phyloP scores from a whole-genome alignment of 92 coral and sea anemone genomes.

The Phymanthus crucifer region DNA sequence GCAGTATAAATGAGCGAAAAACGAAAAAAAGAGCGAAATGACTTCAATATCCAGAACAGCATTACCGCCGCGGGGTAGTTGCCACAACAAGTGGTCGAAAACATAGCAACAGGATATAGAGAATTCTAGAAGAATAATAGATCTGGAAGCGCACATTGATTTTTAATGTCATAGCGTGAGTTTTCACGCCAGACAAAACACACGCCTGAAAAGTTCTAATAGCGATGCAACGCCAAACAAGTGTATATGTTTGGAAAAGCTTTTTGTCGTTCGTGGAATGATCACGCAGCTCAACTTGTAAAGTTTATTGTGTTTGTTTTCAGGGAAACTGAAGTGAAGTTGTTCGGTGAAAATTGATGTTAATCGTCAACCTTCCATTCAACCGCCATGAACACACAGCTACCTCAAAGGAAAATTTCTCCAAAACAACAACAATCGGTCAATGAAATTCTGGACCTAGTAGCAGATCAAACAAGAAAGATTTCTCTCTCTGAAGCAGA shows the following conservation, averaged over 20 bases:
- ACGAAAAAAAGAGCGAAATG: neutral
- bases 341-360: neutral
- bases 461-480: slow-evolving; percentile 76
- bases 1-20: neutral
- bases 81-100: slow-evolving; percentile 16
- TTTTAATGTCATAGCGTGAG: slow-evolving; percentile 10
- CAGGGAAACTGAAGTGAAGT: neutral
- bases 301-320: neutral
- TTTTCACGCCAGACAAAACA: neutral
- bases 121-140: slow-evolving; percentile 14
- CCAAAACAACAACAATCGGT: slow-evolving; percentile 70
- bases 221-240: neutral
- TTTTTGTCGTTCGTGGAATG: neutral
- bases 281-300: neutral
- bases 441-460: slow-evolving; percentile 75
- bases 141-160: neutral
- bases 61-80: slow-evolving; percentile 16
- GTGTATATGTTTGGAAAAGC: neutral
- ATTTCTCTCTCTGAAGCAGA: slow-evolving; percentile 73
- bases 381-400: slow-evolving; percentile 2
- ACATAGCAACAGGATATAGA: slow-evolving; percentile 20
- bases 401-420: slow-evolving; percentile 48
- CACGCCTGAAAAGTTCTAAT: neutral
- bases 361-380: neutral
- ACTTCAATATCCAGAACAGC: slow-evolving; percentile 1